These are phyloP conservation scores for Carapus acus DNA, from an alignment of 2,797 vertebrate genomes.

Conservation along the genomic window DNA sequence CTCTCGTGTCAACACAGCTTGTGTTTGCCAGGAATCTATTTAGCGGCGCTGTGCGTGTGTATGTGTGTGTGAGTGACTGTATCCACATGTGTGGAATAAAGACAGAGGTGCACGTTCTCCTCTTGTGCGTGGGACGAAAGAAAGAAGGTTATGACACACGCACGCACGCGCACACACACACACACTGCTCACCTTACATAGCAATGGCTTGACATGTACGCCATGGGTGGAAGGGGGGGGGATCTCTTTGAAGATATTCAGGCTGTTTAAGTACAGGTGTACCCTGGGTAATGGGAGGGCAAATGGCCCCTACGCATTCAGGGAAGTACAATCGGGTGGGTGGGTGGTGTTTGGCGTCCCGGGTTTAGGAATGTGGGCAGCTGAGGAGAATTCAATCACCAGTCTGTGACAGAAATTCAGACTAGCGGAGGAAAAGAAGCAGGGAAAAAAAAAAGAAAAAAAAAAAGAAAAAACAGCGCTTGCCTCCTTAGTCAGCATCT, in stretches of 20 bases:
- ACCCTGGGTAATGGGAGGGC: constrained; percentile 42
- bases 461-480: too few relatives aligned
- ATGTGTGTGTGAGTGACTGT: constrained; percentile 18
- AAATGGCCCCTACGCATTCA: constrained; percentile 30
- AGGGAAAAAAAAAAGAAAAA: too few relatives aligned
- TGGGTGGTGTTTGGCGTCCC: constrained; percentile 12
- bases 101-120: constrained; percentile 52
- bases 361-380: constrained; percentile 42
- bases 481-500: too few relatives aligned
- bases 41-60: constrained; percentile 57
- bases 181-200: constrained; percentile 52
- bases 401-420: constrained; percentile 2
- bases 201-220: constrained; percentile 50
- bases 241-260: constrained; percentile 59
- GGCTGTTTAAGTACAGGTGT: constrained; percentile 44
- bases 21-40: constrained; percentile 72
- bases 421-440: neutral
- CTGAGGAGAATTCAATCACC: constrained; percentile 20
- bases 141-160: constrained; percentile 54
- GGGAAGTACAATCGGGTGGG: constrained; percentile 9
- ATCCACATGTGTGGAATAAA: constrained; percentile 56
- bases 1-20: constrained; percentile 75
- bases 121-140: constrained; percentile 51
- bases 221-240: constrained; percentile 45
- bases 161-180: constrained; percentile 55